These are phyloP conservation scores for Sarcophaga peregrina DNA, from an alignment of 1,140 invertebrate species.

Conservation along the genomic window DNA sequence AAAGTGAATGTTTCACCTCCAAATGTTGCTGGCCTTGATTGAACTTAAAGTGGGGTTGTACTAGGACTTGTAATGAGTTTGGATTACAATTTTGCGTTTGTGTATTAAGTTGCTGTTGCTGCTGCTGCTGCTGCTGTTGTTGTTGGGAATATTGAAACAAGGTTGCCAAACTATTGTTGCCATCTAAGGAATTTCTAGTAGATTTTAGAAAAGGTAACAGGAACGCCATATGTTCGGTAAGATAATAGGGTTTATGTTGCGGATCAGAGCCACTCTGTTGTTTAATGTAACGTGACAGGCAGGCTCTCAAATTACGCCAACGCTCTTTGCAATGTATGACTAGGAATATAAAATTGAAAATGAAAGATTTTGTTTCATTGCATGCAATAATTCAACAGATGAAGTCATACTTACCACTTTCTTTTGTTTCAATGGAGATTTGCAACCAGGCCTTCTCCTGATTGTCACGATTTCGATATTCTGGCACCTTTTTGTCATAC, in stretches of 20 bases:
- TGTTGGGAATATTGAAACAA: slow-evolving; percentile 55
- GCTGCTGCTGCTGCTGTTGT: slow-evolving; percentile 46
- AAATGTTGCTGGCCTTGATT: slow-evolving; percentile 37
- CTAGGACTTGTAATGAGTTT: neutral
- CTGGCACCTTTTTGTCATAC: slow-evolving; percentile 64
- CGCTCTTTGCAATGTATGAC: slow-evolving; percentile 65
- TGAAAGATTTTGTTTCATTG: too few relatives aligned
- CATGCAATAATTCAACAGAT: too few relatives aligned
- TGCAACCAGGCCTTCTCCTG: slow-evolving; percentile 64
- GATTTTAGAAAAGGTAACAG: slow-evolving; percentile 64
- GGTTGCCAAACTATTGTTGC: slow-evolving; percentile 54
- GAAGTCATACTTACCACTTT: slow-evolving; percentile 55
- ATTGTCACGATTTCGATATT: slow-evolving; percentile 65
- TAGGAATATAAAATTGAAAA: slow-evolving; percentile 44
- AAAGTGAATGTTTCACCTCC: slow-evolving; percentile 59
- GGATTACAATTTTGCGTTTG: slow-evolving; percentile 19
- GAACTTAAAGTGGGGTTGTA: neutral
- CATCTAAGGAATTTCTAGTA: slow-evolving; percentile 56
- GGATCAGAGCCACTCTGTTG: slow-evolving; percentile 59
- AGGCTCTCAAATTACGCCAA: slow-evolving; percentile 64
- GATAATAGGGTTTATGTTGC: slow-evolving; percentile 65
- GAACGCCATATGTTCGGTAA: slow-evolving; percentile 65
- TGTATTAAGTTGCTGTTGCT: neutral
- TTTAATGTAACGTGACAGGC: slow-evolving; percentile 64
- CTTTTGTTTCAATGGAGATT: slow-evolving; percentile 65